Evolutionary conservation across 2,797 vertebrate genomes (phyloP).

Genomic region (Cyprinella venusta): DNA sequence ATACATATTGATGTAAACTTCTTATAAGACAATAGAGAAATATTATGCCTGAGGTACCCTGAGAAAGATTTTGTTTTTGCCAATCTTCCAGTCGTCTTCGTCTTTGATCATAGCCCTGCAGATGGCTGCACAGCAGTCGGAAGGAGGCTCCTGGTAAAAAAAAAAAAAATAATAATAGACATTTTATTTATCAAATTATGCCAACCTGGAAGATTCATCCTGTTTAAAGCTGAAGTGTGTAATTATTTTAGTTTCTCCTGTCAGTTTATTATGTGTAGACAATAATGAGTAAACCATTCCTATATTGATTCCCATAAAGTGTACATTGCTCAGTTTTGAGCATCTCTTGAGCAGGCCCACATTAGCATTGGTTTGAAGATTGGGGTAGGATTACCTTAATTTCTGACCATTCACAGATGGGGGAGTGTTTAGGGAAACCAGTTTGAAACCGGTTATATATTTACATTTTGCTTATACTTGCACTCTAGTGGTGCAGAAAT

Average conservation of each 20-base stretch:
- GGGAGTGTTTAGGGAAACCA: too few relatives aligned
- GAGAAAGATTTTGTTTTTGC: slow-evolving; percentile 91
- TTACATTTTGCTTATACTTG: too few relatives aligned
- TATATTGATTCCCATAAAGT: neutral
- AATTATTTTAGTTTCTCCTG: neutral
- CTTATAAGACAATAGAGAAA: neutral
- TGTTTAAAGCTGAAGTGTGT: neutral
- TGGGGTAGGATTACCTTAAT: too few relatives aligned
- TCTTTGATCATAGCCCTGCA: slow-evolving; percentile 75
- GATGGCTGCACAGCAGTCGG: slow-evolving; percentile 80
- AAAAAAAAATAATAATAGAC: slow-evolving; percentile 15
- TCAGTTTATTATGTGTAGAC: neutral
- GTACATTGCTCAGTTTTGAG: neutral
- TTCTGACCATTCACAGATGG: too few relatives aligned
- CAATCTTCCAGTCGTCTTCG: slow-evolving; percentile 85
- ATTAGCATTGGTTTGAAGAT: too few relatives aligned
- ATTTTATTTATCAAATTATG: neutral
- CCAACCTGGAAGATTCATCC: neutral
- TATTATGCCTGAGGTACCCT: slow-evolving; percentile 76
- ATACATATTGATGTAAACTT: neutral
- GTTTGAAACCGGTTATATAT: too few relatives aligned
- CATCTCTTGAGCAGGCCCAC: neutral
- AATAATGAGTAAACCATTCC: neutral
- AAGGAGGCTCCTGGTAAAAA: slow-evolving; percentile 65
- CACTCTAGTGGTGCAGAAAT: too few relatives aligned